Percentiles rank a stretch among this genome's conserved stretches.
phyloP scores from a whole-genome alignment of 2,888 invertebrate genomes.

The Dinocampus coccinellae region DNA sequence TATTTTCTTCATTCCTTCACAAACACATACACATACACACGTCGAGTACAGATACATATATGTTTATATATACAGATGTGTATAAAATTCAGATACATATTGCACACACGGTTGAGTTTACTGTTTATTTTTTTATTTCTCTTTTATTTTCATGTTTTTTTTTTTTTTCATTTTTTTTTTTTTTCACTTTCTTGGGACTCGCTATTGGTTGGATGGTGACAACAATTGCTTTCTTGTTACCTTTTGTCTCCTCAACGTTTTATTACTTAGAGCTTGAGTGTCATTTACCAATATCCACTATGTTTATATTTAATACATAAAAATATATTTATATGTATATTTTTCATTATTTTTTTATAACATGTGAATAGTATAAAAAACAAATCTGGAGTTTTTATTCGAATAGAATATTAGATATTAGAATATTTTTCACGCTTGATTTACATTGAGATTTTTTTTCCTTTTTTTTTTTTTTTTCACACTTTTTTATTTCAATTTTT shows the following conservation, averaged over 20 bases:
- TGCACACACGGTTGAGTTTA: constrained; percentile 4
- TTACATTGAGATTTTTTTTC: background rate
- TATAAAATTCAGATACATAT: background rate
- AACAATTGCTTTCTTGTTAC: constrained; percentile 42
- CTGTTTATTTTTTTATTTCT: background rate
- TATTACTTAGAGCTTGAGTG: constrained; percentile 25
- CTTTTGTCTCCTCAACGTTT: constrained; percentile 35
- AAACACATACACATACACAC: background rate
- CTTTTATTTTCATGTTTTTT: constrained; percentile 7
- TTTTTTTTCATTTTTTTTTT: background rate
- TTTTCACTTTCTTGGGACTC: background rate
- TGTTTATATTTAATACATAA: background rate
- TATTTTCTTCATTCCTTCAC: background rate
- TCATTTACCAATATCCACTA: background rate
- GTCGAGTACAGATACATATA: background rate
- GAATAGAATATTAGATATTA: background rate
- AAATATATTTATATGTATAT: background rate
- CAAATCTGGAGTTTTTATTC: constrained; percentile 1
- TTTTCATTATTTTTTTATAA: background rate
- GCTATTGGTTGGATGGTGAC: background rate
- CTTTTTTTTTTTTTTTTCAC: background rate
- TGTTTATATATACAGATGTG: background rate
- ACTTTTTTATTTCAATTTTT: background rate
- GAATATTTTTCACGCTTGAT: background rate
- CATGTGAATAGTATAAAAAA: background rate